Conservation (phyloP, 2,888 invertebrate species). For the Zhuqinia jingwanae region DNA sequence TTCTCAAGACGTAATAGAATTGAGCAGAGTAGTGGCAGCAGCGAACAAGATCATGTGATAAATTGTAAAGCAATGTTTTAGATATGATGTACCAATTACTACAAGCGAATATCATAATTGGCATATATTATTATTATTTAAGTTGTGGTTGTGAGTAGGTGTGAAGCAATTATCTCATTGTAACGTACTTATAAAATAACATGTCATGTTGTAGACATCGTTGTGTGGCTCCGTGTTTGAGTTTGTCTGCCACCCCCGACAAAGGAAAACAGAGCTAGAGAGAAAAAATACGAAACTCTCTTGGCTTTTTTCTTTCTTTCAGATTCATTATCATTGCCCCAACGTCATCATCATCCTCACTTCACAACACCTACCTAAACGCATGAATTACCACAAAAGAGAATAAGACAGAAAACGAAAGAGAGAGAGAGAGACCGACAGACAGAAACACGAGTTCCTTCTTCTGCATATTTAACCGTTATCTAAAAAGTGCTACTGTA, state of each 20-base stretch:
- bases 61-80: slow-evolving; percentile 3
- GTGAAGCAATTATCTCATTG: slow-evolving; percentile 40
- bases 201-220: background rate
- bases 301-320: background rate
- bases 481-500: background rate
- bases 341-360: background rate
- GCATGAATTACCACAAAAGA: background rate
- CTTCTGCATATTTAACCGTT: background rate
- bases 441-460: background rate
- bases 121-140: slow-evolving; percentile 5
- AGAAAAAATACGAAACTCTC: background rate
- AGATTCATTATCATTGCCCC: slow-evolving; percentile 18
- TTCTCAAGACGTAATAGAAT: too few relatives aligned
- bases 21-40: background rate
- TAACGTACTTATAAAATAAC: background rate
- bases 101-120: slow-evolving; percentile 20
- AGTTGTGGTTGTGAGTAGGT: slow-evolving; percentile 5
- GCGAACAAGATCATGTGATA: background rate
- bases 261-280: background rate
- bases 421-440: too few relatives aligned
- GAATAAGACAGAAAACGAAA: too few relatives aligned
- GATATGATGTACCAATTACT: too few relatives aligned
- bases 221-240: background rate
- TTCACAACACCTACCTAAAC: background rate
- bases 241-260: background rate